Percentiles rank a stretch among this genome's conserved stretches.
These are phyloP conservation scores for Drosophila suzukii DNA, from an alignment of 1,140 invertebrate species.

Conservation along the genomic window DNA sequence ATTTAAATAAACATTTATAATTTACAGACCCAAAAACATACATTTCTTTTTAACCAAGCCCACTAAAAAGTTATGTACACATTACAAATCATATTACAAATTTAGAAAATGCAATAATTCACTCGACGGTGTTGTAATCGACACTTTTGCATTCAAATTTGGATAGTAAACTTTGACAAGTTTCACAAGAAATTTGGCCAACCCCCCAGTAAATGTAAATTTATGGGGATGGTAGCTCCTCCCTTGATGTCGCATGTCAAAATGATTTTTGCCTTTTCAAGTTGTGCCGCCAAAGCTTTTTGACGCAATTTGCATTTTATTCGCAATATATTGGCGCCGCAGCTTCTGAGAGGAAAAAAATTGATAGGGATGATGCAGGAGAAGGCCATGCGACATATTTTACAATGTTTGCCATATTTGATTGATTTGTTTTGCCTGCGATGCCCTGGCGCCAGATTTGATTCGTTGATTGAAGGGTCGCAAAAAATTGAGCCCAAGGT, in stretches of 20 bases:
- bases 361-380: constrained; percentile 2
- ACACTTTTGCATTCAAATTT: constrained; percentile 9
- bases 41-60: background rate
- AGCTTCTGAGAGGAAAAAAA: constrained; percentile 53
- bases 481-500: constrained; percentile 49
- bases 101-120: background rate
- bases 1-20: background rate
- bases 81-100: background rate
- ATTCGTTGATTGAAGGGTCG: constrained; percentile 46
- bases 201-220: constrained; percentile 25
- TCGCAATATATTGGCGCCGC: constrained; percentile 53
- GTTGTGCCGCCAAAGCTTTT: constrained; percentile 67
- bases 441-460: constrained; percentile 58
- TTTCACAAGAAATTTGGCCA: constrained; percentile 36
- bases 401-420: constrained; percentile 59
- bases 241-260: constrained; percentile 71
- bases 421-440: constrained; percentile 79
- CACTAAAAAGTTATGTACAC: no score
- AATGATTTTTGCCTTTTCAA: constrained; percentile 66
- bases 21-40: no score
- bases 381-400: constrained; percentile 53
- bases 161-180: constrained; percentile 27
- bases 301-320: constrained; percentile 71
- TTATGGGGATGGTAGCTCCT: constrained; percentile 24
- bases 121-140: constrained; percentile 1